These are phyloP conservation scores for Uromys caudimaculatus DNA, from an alignment of 2,797 vertebrate species.

Conservation along the genomic window DNA sequence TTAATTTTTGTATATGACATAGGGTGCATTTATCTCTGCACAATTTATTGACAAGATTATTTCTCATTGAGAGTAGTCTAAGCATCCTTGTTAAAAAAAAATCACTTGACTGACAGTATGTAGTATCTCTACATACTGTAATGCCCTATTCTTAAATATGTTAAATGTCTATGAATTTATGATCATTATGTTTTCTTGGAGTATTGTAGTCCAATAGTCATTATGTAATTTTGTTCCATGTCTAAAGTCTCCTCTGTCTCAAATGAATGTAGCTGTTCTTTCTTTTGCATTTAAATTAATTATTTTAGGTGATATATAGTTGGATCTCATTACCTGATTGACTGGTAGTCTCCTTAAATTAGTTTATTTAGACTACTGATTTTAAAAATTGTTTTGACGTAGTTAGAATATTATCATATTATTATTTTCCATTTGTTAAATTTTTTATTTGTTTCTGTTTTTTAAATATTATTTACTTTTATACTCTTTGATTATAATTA, in stretches of 20 bases:
- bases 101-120: too few species aligned
- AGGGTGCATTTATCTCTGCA: background rate
- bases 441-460: background rate
- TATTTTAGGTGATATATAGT: background rate
- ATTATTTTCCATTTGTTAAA: background rate
- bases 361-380: background rate
- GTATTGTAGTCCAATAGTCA: background rate
- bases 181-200: background rate
- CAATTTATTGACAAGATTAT: background rate
- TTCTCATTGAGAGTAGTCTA: background rate
- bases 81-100: background rate
- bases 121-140: background rate
- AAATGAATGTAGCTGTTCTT: background rate
- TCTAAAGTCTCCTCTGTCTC: background rate
- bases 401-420: background rate
- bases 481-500: background rate
- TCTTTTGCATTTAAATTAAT: constrained; percentile 24
- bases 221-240: background rate
- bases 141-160: background rate
- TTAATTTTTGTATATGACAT: background rate
- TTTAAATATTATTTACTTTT: background rate
- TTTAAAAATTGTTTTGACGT: background rate
- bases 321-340: background rate
- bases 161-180: background rate
- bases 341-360: background rate